Evolutionary conservation across 2,113 vertebrate species (phyloP), one percentile per base, ranked within the genome.

Genomic region (Cyrtonyx montezumae): DNA sequence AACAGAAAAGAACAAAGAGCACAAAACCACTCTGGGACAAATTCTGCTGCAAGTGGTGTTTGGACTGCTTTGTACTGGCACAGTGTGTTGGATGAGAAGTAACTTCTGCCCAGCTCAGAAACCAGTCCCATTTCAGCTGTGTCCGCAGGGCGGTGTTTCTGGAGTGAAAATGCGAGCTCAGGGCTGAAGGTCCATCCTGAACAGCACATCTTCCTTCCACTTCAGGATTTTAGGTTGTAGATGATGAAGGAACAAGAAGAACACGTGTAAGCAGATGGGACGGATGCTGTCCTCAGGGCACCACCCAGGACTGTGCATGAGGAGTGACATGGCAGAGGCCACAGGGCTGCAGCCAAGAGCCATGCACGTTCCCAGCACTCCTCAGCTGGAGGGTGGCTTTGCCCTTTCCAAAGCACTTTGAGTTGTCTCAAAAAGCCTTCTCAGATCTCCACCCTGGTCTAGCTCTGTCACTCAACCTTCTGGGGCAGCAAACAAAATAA

Each of bases 1-100:
- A 96, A 95, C 67, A 84, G 81, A 92, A 74, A 87, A 92, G 91
- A 95, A 93, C 89, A 95, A 93, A 94, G 78, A 89, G 43, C 23
- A 53, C 49, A 62, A 42, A n/a, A 6, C n/a, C 68, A 79, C 84
- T 88, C 63, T 48, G 84, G 75, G 92, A 91, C 79, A 87, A 85
- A 77, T 77, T 46, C 67, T 79, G 74, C 84, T 91, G 6, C 59
- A 66, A 89, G 59, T 87, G 87, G 30, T 77, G 77, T 89, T 92
- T 87, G 87, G 87, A 87, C 63, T 78, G 55, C 67, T 79, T 58
- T 70, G 14, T 28, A 36, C 58, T 5, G 70, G 67, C 79, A 84
- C 37, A 83, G 40, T 6, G 46, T 37, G 63, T 63, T 0, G 0
- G 55, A 82, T 70, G 51, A 82, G 46, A n/a, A 63, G 20, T 25